Evolutionary conservation across 2,113 vertebrate genomes (phyloP), one percentile per base, ranked within the genome.

Genomic region (Papio anubis): DNA sequence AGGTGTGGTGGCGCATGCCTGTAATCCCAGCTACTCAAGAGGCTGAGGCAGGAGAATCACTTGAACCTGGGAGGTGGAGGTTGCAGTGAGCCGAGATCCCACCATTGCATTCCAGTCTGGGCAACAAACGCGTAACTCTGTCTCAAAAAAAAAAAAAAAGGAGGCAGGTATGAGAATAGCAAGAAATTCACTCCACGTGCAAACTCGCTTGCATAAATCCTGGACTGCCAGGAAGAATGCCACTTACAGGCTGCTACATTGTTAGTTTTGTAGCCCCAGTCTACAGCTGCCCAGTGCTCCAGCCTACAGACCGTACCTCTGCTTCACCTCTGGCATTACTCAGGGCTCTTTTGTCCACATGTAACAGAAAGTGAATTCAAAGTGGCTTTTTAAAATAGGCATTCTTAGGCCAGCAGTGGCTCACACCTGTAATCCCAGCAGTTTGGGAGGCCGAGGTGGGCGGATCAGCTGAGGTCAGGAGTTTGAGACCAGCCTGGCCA

Each of bases 311-410:
- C 32, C 32, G 6, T 50, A 52, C 8, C 25, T 76, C 75, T 73
- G 38, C 38, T n/a, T 82, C 43, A 38, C 12, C 30, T 21, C 7
- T 93, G 40, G 18, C 38, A 3, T 86, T 66, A 72, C n/a, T 43
- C 79, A 59, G 48, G 76, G 79, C 68, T 57, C 38, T 75, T 66
- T 48, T 43, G 59, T 27, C 79, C 87, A 81, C 52, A 45, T 18
- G 21, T 84, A 91, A 84, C 73, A 85, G 61, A 73, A 90, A 96
- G 45, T 76, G 25, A 78, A 57, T 86, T 86, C 84, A 76, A 92
- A 92, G 68, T 66, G 38, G 50, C 23, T 76, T 80, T 92, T 75
- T 21, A 78, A 73, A 86, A 89, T 5, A 80, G 61, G 61, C 61
- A 64, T 64, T 64, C 25, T 64, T 64, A 64, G 61, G 61, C 61